Base-by-base conservation (phyloP, 2,113 vertebrate genomes). In the Austrofundulus limnaeus region DNA sequence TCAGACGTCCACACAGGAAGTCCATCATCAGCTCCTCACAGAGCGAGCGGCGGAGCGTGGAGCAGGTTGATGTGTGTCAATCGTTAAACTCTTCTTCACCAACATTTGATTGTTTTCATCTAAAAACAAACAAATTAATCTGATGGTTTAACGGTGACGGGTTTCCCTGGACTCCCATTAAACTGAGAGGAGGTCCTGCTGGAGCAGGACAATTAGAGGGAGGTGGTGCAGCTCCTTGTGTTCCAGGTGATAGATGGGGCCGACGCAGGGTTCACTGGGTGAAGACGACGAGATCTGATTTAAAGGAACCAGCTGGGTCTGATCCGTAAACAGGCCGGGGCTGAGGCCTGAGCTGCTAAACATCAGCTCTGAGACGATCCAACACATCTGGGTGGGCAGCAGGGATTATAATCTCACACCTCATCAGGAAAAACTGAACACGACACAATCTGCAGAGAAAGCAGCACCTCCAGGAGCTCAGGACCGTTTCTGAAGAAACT, bases 1-100 rank as follows among this genome's bases (percentile, higher is more conserved):
- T 95, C 94, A 77, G 93, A 85, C 5, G 49, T 90, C 71, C 88
- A 90, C 88, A 86, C 89, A 87, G 92, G 92, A 94, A 89, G 92
- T 91, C 92, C 89, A 93, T 93, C 92, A 91, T 83, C 91, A 89
- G 90, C 83, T 92, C 92, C 92, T 94, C 89, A 83, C n/a, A n/a
- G n/a, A n/a, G n/a, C n/a, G n/a, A n/a, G n/a, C n/a, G n/a, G n/a
- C n/a, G n/a, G n/a, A n/a, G n/a, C n/a, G n/a, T n/a, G n/a, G n/a
- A n/a, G n/a, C n/a, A n/a, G 42, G 15, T 8, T 2, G 41, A 1
- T 51, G 23, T 23, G 10, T 16, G 37, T 55, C 20, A 21, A 7
- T 16, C 37, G 11, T 23, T 16, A 31, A 17, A 10, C 2, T 6
- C 16, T 21, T 17, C 15, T 6, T 31, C 24, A 11, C 2, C 49